These are phyloP conservation scores for Raja brachyura DNA, from an alignment of 2,113 vertebrate species.

Conservation along the genomic window DNA sequence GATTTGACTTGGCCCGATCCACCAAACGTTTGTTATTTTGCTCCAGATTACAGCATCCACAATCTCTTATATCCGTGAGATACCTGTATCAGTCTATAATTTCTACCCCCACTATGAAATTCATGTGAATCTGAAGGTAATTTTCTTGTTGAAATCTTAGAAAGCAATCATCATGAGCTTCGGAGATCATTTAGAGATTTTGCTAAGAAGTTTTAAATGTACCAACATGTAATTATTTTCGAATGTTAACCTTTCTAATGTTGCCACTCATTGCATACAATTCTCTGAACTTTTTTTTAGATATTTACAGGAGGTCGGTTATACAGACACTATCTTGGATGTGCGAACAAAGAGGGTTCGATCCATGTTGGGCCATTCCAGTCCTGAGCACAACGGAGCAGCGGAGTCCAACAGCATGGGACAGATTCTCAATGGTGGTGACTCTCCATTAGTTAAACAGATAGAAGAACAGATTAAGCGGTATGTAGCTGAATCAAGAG, in stretches of 20 bases:
- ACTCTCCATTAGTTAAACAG: constrained; percentile 74
- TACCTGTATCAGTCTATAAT: neutral
- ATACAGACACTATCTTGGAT: constrained; percentile 83
- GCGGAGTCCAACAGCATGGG: constrained; percentile 51
- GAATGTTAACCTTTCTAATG: no score
- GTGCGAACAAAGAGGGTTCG: constrained; percentile 80
- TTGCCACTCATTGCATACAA: neutral
- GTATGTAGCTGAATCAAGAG: constrained; percentile 49
- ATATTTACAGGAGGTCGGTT: constrained; percentile 85
- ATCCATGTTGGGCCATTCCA: constrained; percentile 71
- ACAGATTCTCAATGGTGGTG: constrained; percentile 54
- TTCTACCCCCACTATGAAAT: neutral
- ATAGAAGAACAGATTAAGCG: constrained; percentile 86
- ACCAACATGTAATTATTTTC: no score
- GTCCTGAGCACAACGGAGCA: constrained; percentile 68
- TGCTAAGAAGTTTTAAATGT: neutral
- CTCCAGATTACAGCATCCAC: no score
- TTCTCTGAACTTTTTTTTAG: constrained; percentile 47
- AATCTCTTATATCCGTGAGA: no score
- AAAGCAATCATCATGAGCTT: neutral
- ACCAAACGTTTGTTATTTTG: no score
- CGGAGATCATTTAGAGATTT: neutral
- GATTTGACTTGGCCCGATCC: no score
- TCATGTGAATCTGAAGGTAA: neutral
- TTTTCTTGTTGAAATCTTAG: neutral